phyloP scores from a whole-genome alignment of 2,113 vertebrate species.

The Crotalus helleri region DNA sequence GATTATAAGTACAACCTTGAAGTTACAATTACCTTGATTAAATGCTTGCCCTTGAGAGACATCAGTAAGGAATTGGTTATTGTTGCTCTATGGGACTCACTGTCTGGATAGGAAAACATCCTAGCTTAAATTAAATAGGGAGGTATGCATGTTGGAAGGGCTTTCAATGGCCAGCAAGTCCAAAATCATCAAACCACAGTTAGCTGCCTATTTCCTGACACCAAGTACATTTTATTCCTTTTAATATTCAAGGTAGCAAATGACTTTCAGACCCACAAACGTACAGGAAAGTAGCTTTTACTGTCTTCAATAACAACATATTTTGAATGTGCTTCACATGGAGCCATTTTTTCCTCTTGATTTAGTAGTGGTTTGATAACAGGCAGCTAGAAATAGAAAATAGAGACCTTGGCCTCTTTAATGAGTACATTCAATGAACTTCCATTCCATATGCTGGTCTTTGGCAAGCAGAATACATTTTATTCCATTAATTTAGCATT shows the following conservation, averaged over 20 bases:
- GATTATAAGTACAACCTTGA: neutral
- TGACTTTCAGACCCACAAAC: constrained; percentile 33
- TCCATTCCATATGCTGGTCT: constrained; percentile 12
- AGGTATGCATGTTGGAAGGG: neutral
- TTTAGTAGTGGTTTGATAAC: constrained; percentile 46
- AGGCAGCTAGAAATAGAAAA: constrained; percentile 47
- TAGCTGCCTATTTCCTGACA: constrained; percentile 48
- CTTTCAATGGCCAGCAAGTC: constrained; percentile 14
- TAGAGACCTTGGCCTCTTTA: constrained; percentile 26
- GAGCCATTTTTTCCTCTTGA: constrained; percentile 42
- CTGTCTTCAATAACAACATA: constrained; percentile 48
- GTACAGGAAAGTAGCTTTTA: constrained; percentile 12
- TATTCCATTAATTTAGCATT: constrained; percentile 40
- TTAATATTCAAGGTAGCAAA: constrained; percentile 46
- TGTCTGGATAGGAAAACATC: neutral
- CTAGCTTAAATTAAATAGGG: neutral
- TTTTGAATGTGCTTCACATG: constrained; percentile 47
- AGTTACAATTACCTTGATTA: neutral
- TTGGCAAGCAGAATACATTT: constrained; percentile 34
- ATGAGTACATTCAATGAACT: constrained; percentile 39
- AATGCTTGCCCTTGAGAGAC: neutral
- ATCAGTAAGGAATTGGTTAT: neutral
- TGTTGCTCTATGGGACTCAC: neutral
- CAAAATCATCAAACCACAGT: constrained; percentile 20
- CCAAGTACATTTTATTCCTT: constrained; percentile 50